phyloP scores from a whole-genome alignment of 2,888 invertebrate species.

The Brachylomia viminalis region DNA sequence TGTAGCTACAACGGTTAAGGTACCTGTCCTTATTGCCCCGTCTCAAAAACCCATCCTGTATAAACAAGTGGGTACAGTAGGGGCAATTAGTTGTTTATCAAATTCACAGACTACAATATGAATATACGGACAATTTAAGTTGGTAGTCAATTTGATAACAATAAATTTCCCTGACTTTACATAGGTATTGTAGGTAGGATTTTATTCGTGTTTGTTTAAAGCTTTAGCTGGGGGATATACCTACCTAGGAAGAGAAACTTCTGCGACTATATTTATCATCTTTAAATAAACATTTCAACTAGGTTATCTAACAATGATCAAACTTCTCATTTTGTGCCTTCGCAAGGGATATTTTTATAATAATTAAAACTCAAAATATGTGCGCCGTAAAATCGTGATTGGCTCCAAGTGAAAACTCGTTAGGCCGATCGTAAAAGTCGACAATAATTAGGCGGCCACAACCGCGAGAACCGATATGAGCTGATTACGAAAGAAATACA shows the following conservation, averaged over 20 bases:
- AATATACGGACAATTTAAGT: neutral
- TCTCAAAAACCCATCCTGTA: too few relatives aligned
- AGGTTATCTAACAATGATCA: conserved; percentile 22
- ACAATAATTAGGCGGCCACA: conserved; percentile 90
- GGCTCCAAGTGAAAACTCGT: conserved; percentile 90
- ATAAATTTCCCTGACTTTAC: neutral
- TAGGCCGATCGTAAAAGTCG: conserved; percentile 89
- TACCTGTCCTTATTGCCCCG: too few relatives aligned
- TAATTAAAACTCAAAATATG: conserved; percentile 86
- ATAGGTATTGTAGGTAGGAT: too few relatives aligned
- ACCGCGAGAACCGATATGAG: conserved; percentile 88
- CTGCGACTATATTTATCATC: neutral
- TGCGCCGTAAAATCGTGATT: conserved; percentile 88
- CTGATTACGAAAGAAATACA: conserved; percentile 90
- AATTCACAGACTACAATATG: neutral
- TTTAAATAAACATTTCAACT: conserved; percentile 28
- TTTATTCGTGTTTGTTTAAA: neutral
- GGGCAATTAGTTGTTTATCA: neutral
- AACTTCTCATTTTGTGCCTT: conserved; percentile 24
- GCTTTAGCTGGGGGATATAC: neutral
- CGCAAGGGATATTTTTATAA: conserved; percentile 70
- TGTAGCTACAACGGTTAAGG: too few relatives aligned
- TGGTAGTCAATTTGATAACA: neutral
- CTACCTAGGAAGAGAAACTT: neutral
- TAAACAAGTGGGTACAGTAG: neutral